A percentile compares a stretch with the other conserved stretches of the same genome.
Conservation (phyloP, 2,888 invertebrate species). For the Bruchidius siliquastri region DNA sequence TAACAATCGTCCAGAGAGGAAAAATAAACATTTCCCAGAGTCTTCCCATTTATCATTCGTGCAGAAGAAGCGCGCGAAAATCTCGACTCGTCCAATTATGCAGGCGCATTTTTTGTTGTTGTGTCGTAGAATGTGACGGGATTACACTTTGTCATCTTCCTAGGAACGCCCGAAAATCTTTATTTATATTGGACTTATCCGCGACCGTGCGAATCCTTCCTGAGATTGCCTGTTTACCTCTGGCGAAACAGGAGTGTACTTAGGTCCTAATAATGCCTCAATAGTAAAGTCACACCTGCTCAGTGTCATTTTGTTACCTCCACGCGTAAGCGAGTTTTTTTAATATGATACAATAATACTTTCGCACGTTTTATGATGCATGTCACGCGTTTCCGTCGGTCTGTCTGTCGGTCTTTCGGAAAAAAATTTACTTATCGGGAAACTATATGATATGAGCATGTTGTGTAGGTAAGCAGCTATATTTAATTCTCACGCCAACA, state of each 20-base stretch:
- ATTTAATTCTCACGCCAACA: no score
- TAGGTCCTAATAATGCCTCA: neutral
- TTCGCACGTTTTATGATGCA: no score
- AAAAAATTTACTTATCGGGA: no score
- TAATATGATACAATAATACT: no score
- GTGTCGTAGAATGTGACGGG: slow-evolving; percentile 12
- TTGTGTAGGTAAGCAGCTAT: no score
- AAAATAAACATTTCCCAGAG: slow-evolving; percentile 1
- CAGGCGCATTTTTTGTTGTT: slow-evolving; percentile 2
- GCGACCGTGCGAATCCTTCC: slow-evolving; percentile 27
- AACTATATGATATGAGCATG: no score
- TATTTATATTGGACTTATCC: slow-evolving; percentile 32
- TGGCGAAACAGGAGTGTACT: slow-evolving; percentile 11
- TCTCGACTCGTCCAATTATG: slow-evolving; percentile 8
- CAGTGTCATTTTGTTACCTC: no score
- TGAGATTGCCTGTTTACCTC: slow-evolving; percentile 22
- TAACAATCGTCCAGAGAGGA: neutral
- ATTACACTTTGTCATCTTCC: slow-evolving; percentile 35
- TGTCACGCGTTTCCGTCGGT: no score
- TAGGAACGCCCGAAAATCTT: slow-evolving; percentile 30
- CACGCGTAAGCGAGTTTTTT: no score
- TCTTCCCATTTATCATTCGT: neutral
- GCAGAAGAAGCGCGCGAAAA: neutral
- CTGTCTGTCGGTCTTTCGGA: no score
- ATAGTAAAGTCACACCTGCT: no score